Percentiles rank a stretch among this genome's conserved stretches.
Evolutionary conservation across 1,140 invertebrate genomes (phyloP).

Genomic region (Drosophila santomea): DNA sequence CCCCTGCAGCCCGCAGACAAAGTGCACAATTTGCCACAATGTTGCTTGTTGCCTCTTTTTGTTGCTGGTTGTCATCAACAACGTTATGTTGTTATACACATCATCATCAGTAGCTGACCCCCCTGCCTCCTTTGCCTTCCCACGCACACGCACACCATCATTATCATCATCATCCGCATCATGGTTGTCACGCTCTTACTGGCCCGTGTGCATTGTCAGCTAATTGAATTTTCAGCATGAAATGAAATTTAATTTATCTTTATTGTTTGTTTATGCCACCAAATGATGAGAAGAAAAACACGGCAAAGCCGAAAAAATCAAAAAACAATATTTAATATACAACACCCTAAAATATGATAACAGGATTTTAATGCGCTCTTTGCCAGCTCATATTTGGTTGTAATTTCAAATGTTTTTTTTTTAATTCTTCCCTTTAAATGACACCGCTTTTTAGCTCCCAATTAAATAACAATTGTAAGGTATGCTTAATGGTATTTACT

Average conservation of each 20-base stretch:
- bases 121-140: neutral
- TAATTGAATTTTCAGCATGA: conserved; percentile 81
- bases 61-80: conserved; percentile 69
- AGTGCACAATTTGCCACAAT: conserved; percentile 77
- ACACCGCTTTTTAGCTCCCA: neutral
- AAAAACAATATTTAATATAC: conserved; percentile 40
- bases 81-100: conserved; percentile 80
- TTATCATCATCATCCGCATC: conserved; percentile 16
- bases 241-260: conserved; percentile 82
- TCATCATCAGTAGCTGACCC: conserved; percentile 43
- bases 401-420: neutral
- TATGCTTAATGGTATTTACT: too few relatives aligned
- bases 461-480: neutral
- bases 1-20: conserved; percentile 48
- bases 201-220: conserved; percentile 67
- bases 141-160: neutral
- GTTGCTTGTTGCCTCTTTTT: conserved; percentile 46
- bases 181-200: conserved; percentile 48
- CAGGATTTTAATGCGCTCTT: conserved; percentile 29
- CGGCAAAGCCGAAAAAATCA: conserved; percentile 16
- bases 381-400: neutral
- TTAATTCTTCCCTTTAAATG: neutral
- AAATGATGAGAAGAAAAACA: conserved; percentile 55
- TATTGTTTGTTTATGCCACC: conserved; percentile 74
- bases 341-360: conserved; percentile 45